Evolutionary conservation across 2,888 invertebrate genomes (phyloP), one percentile per base, ranked within the genome.

Genomic region (Drosophila meridiana): DNA sequence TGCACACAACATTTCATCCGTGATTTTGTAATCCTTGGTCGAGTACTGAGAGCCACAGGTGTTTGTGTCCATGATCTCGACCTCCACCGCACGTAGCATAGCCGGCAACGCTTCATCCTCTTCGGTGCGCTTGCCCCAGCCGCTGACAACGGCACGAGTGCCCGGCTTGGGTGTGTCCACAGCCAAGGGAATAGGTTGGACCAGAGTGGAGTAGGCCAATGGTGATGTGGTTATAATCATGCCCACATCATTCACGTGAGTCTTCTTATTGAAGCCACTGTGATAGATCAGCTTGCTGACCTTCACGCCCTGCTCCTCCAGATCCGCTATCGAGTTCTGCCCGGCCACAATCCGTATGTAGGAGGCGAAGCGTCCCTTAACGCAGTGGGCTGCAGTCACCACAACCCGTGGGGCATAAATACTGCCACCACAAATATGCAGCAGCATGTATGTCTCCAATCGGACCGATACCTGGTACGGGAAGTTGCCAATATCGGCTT

Each of bases 201-300:
- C 92, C 0, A 80, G 86, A 0, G 92, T 83, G 52, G 86, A 93
- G 65, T 94, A 94, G 4, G 80, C 78, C 53, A 95, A 83, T 0
- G 94, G 92, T 4, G 90, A 92, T 0, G 92, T 73, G 3, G 95
- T 92, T 90, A 94, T 94, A 11, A 95, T 88, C 2, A 95, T 76
- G 0, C 95, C 95, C 5, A 95, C 92, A 65, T 95, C 95, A 73
- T 94, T 94, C 65, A 95, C 94, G 92, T 94, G 94, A 0, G 90
- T 87, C 48, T 83, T 87, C 56, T 91, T 85, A 43, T 83, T 87
- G 60, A 88, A 91, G 38, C 82, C 84, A 6, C 34, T 65, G 70
- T 90, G 89, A 40, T 63, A 69, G 13, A 90, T 90, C 50, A 91
- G 55, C 52, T 85, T 91, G 36, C 59, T 78, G 8, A 86, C 89